Conservation (phyloP, 2,888 invertebrate genomes). For the Cyclophora punctaria region DNA sequence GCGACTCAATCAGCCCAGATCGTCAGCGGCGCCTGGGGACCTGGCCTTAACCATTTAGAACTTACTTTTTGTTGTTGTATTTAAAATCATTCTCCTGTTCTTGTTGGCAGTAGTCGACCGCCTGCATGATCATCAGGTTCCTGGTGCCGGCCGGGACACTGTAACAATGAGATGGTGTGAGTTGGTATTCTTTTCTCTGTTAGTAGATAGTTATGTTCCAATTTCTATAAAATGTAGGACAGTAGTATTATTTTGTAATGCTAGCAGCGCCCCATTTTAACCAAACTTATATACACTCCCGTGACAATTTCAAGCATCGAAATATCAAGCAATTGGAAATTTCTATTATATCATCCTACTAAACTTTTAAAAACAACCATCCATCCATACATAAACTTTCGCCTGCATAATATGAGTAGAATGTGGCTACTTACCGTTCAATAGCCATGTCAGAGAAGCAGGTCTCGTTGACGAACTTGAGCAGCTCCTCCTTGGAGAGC, state of each 20-base stretch:
- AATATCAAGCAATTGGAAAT: too few relatives aligned
- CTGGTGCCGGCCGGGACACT: constrained; percentile 59
- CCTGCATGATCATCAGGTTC: constrained; percentile 59
- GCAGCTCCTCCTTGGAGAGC: constrained; percentile 51
- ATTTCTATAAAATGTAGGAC: too few relatives aligned
- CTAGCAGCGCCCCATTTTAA: too few relatives aligned
- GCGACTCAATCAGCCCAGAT: too few relatives aligned
- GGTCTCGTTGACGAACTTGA: constrained; percentile 46
- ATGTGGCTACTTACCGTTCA: constrained; percentile 31
- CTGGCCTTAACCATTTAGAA: not conserved
- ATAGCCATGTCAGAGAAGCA: constrained; percentile 55
- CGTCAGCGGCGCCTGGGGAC: too few relatives aligned
- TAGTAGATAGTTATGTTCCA: too few relatives aligned
- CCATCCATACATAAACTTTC: not conserved
- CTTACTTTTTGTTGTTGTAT: constrained; percentile 54
- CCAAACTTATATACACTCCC: too few relatives aligned
- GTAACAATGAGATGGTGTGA: constrained; percentile 1
- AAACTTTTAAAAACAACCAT: too few relatives aligned
- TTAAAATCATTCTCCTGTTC: constrained; percentile 64
- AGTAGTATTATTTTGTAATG: too few relatives aligned
- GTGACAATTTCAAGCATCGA: too few relatives aligned
- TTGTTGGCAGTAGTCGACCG: constrained; percentile 64
- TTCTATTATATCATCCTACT: too few relatives aligned
- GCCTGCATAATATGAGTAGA: not conserved
- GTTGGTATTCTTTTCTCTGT: too few relatives aligned